Evolutionary conservation across 2,113 vertebrate species (phyloP).

Genomic region (Phylloscopus whistleri): DNA sequence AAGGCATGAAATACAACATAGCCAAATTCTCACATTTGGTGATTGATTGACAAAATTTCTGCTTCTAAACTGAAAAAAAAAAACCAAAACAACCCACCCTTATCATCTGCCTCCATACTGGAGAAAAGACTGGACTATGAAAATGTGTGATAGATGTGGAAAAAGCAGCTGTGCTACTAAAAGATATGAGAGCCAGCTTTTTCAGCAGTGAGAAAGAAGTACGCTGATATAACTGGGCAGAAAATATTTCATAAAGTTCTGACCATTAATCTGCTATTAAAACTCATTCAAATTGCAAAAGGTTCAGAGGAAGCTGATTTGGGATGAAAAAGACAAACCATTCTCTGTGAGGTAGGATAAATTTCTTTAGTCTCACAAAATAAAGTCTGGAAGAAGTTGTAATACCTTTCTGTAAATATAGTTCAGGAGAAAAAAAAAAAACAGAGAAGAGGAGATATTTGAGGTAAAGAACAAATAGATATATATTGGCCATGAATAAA

Average conservation of each 20-base stretch:
- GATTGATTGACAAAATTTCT: not conserved
- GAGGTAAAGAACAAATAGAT: not conserved
- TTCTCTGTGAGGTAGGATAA: not conserved
- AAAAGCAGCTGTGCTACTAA: not conserved
- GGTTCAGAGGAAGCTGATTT: not conserved
- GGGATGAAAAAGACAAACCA: not conserved
- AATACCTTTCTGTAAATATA: not conserved
- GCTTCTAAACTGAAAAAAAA: not conserved
- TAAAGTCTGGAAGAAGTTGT: not conserved
- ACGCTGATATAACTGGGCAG: not conserved
- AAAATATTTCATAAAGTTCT: not conserved
- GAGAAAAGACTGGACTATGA: not conserved
- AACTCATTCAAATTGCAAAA: not conserved
- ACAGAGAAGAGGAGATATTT: not conserved
- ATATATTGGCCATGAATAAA: not conserved
- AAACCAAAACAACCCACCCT: too few relatives aligned
- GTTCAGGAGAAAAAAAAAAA: not conserved
- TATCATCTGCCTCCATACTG: not conserved
- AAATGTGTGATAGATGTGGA: not conserved
- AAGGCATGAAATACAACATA: not conserved
- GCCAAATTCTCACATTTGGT: not conserved
- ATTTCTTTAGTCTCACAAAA: not conserved
- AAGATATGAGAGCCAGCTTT: not conserved
- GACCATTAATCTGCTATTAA: not conserved
- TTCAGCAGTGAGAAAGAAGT: not conserved